Evolutionary conservation across 1,140 invertebrate genomes (phyloP).

Genomic region (Aphis gossypii): DNA sequence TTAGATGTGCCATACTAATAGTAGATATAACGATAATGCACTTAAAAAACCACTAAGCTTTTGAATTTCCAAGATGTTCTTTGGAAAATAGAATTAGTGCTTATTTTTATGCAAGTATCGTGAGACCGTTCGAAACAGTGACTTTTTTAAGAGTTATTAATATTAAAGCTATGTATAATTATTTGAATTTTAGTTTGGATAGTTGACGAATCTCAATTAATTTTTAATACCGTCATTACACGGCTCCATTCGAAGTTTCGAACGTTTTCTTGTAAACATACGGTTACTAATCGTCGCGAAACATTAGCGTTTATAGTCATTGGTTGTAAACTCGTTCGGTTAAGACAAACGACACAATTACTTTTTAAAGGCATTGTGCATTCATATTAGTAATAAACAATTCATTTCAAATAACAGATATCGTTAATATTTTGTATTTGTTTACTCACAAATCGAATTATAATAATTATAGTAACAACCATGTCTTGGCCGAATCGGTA

Average conservation of each 20-base stretch:
- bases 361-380: background rate
- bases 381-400: background rate
- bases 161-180: background rate
- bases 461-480: background rate
- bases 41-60: too few species aligned
- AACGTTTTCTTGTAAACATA: background rate
- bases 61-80: too few species aligned
- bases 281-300: background rate
- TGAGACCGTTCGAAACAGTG: background rate
- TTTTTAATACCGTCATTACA: background rate
- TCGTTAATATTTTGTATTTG: background rate
- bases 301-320: background rate
- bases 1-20: too few species aligned
- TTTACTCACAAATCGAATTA: background rate
- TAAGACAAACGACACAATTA: background rate
- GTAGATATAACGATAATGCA: too few species aligned
- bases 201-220: background rate
- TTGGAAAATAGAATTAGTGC: background rate
- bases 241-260: background rate
- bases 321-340: background rate
- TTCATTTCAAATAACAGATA: background rate
- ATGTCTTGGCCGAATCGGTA: background rate
- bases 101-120: background rate
- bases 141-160: background rate
- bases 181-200: background rate